phyloP scores from a whole-genome alignment of 2,113 vertebrate species.

The Microcebus tavaratra region DNA sequence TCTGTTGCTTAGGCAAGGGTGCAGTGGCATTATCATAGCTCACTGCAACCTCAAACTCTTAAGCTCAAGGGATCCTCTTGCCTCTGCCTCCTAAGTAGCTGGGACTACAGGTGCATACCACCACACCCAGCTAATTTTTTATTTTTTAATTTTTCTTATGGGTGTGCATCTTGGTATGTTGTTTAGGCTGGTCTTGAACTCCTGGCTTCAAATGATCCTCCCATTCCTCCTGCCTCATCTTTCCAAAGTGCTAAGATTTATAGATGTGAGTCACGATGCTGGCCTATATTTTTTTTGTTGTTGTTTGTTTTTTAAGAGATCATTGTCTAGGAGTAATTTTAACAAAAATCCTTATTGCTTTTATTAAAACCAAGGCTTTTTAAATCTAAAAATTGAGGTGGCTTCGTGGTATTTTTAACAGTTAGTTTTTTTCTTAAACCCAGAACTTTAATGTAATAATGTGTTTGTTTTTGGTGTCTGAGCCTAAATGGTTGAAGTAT shows the following conservation, averaged over 20 bases:
- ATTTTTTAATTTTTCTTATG: background rate
- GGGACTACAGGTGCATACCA: background rate
- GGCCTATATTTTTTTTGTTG: no score
- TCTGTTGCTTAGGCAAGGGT: background rate
- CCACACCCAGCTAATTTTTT: background rate
- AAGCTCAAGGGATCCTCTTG: background rate
- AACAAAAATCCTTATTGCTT: background rate
- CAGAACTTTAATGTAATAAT: background rate
- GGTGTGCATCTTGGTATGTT: no score
- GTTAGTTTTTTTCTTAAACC: background rate
- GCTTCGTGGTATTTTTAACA: background rate
- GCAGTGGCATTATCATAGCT: background rate
- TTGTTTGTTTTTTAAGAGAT: background rate
- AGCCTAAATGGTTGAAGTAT: background rate
- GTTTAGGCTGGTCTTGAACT: no score
- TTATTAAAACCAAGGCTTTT: slow-evolving; percentile 13
- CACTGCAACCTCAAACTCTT: background rate
- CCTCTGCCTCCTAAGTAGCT: background rate
- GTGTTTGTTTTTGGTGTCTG: slow-evolving; percentile 11
- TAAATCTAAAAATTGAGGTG: slow-evolving; percentile 15
- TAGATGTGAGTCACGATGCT: no score
- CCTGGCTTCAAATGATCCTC: no score
- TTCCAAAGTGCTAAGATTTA: no score
- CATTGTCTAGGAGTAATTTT: background rate
- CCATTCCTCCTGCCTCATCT: no score